These are phyloP conservation scores for Pomacea maculata DNA, from an alignment of 1,140 invertebrate genomes.

Conservation along the genomic window DNA sequence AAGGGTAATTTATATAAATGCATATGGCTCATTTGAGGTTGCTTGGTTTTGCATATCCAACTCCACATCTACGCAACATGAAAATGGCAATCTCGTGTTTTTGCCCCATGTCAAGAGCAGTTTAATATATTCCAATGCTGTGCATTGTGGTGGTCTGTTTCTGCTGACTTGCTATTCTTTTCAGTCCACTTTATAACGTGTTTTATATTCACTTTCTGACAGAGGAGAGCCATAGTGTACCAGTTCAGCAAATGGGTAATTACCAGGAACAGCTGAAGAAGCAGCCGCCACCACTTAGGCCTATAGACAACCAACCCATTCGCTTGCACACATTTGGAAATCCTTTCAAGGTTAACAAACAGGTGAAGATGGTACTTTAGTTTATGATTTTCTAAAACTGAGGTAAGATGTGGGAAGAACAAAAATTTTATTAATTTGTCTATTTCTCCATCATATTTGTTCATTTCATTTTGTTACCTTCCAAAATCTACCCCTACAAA, in stretches of 20 bases:
- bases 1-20: too few species aligned
- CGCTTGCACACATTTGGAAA: conserved; percentile 99
- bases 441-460: not conserved
- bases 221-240: conserved; percentile 93
- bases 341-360: conserved; percentile 88
- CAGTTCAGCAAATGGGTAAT: conserved; percentile 98
- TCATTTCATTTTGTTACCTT: too few species aligned
- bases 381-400: not conserved
- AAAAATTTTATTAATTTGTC: not conserved
- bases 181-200: not conserved
- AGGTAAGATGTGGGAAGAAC: not conserved
- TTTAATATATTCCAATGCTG: too few species aligned
- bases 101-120: too few species aligned
- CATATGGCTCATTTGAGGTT: too few species aligned
- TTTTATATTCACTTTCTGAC: not conserved
- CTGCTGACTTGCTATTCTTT: too few species aligned
- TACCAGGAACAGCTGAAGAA: conserved; percentile 98
- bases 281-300: conserved; percentile 86
- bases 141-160: too few species aligned
- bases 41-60: too few species aligned
- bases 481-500: not conserved
- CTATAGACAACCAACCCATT: conserved; percentile 95
- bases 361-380: conserved; percentile 34
- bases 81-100: too few species aligned
- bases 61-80: too few species aligned